Conservation (phyloP, 2,797 vertebrate species). For the Erpetoichthys calabaricus region DNA sequence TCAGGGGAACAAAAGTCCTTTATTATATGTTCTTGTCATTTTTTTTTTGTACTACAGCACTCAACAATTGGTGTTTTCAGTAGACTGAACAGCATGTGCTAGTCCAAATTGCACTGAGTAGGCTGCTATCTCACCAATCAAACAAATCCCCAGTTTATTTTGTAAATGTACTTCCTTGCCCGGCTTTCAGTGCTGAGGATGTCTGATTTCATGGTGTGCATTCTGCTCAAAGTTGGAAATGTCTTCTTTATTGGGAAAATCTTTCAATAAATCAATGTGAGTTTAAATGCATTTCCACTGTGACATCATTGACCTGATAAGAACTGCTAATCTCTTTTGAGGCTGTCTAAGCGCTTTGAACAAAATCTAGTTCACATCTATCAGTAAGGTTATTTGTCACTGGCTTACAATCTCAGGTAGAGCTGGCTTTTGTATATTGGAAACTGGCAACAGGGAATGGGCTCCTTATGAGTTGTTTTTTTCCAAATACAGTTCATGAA, state of each 20-base stretch:
- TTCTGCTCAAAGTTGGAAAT: conserved; percentile 45
- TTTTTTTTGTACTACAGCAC: conserved; percentile 37
- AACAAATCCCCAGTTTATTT: conserved; percentile 13
- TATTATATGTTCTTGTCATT: conserved; percentile 48
- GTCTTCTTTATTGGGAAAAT: conserved; percentile 65
- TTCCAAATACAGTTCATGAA: too few species aligned
- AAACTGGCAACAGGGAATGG: conserved; percentile 7
- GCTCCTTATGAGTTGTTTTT: too few species aligned
- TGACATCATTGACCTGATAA: conserved; percentile 67
- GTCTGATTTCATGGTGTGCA: conserved; percentile 15
- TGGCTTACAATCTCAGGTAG: conserved; percentile 72
- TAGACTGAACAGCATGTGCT: conserved; percentile 39
- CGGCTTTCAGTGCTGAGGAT: not conserved
- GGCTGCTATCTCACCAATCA: conserved; percentile 23
- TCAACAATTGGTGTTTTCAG: conserved; percentile 52
- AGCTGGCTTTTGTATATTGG: conserved; percentile 35
- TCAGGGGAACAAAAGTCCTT: conserved; percentile 49
- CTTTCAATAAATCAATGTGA: conserved; percentile 77
- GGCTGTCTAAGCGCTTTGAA: conserved; percentile 69
- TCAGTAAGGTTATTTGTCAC: conserved; percentile 75
- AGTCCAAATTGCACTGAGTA: conserved; percentile 12
- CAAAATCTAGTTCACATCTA: conserved; percentile 71
- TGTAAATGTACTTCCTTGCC: conserved; percentile 6
- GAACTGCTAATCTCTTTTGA: conserved; percentile 75
- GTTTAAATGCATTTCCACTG: conserved; percentile 71